phyloP scores from a whole-genome alignment of 1,140 invertebrate genomes.

The Euborellia annulipes region DNA sequence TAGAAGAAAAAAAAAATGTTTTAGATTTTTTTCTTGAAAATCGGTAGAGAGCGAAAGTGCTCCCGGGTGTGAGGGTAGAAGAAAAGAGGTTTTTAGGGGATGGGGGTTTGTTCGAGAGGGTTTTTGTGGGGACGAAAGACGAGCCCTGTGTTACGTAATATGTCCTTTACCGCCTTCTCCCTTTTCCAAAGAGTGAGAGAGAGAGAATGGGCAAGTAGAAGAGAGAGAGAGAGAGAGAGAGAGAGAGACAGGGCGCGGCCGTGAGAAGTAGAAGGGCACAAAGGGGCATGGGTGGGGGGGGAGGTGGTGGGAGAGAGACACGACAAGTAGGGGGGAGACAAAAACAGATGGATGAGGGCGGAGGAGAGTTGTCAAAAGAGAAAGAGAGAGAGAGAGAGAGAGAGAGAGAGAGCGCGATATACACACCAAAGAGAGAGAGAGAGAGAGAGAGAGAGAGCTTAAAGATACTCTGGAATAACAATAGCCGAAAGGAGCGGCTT shows the following conservation, averaged over 20 bases:
- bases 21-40: too few relatives aligned
- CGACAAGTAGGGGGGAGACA: conserved; percentile 11
- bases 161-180: too few relatives aligned
- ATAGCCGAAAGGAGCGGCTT: too few relatives aligned
- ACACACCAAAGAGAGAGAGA: conserved; percentile 5
- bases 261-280: conserved; percentile 12
- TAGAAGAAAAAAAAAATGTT: too few relatives aligned
- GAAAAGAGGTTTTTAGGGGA: too few relatives aligned
- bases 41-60: too few relatives aligned
- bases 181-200: conserved; percentile 3
- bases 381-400: conserved; percentile 3
- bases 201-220: conserved; percentile 10
- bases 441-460: not conserved
- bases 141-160: conserved; percentile 16
- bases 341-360: conserved; percentile 6
- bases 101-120: too few relatives aligned
- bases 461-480: too few relatives aligned
- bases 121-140: conserved; percentile 27
- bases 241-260: conserved; percentile 13
- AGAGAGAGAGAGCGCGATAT: conserved; percentile 2
- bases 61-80: too few relatives aligned
- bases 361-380: conserved; percentile 6
- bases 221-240: conserved; percentile 10
- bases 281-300: conserved; percentile 11
- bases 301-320: conserved; percentile 9